Base-by-base conservation (phyloP, 2,888 invertebrate species). In the Meloe dianella region DNA sequence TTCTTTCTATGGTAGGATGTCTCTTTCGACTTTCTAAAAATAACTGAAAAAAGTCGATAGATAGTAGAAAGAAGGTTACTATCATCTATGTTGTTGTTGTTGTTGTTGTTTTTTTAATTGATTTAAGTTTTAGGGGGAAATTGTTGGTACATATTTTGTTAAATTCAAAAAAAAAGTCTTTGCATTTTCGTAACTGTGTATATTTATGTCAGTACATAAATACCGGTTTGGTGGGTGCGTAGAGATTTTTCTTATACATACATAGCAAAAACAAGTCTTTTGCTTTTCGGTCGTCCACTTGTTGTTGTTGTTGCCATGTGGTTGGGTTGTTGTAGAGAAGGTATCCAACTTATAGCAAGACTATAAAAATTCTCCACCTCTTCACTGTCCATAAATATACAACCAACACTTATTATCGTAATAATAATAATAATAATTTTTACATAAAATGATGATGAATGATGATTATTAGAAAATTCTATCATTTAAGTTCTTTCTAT, bases 181-280 rank as follows among this genome's bases (percentile, higher is more conserved):
- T 20, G 30, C 20, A 14, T 30, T 22, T 30, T 35, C 22, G 35
- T 20, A 59, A 59, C 35, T 32, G 32, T 51, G n/a, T n/a, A n/a
- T n/a, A n/a, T n/a, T n/a, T n/a, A n/a, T n/a, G n/a, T n/a, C n/a
- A n/a, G n/a, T 51, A 2, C 20, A 17, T 22, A 22, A 51, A 59
- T 59, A 59, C 59, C 59, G 59, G 59, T 59, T 59, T n/a, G n/a
- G n/a, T 32, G 22, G 20, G 17, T 17, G 6, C 8, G 17, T 47
- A 20, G 29, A 30, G 35, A 35, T 35, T 59, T 59, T 59, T 59
- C 59, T 27, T n/a, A n/a, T n/a, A n/a, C n/a, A n/a, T n/a, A n/a
- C n/a, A n/a, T 59, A 59, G 59, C 59, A 59, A 59, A 59, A 59
- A 59, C 59, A 59, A 27, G 59, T 59, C 58, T 58, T 41, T 58